Base-by-base conservation (phyloP, 2,113 vertebrate species). In the Gasterosteus nipponicus region DNA sequence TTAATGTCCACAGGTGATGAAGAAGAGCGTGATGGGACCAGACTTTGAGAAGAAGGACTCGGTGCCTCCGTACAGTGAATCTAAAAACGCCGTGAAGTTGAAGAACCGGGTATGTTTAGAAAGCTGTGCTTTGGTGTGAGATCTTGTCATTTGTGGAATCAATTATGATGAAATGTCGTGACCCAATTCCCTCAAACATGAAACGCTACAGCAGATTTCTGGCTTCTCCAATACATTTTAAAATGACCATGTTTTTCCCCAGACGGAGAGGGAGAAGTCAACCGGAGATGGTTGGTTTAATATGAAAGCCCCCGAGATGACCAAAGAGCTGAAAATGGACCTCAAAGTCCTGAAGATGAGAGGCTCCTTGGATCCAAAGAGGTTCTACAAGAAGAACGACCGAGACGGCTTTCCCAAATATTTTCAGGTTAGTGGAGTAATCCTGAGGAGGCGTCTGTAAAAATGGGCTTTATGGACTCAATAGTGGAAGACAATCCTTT, bases 381-480 rank as follows among this genome's bases (percentile, higher is more conserved):
- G 95, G 41, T 99, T 99, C 92, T 99, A 99, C 83, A 99, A 99
- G 93, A 99, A 99, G 91, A 97, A 97, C 5, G 97, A 99, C 82
- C 92, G 97, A 91, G 96, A 97, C 16, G 97, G 97, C 11, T 95
- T 97, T 42, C 96, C 97, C 58, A 99, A 97, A 75, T 98, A 98
- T 74, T 98, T 99, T 73, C 96, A 99, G 97, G 97, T 98, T 77
- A 49, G 90, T 68, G 15, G 51, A 56, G 22, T 26, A 26, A 26
- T n/a, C n/a, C n/a, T n/a, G n/a, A n/a, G n/a, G n/a, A n/a, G n/a
- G n/a, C n/a, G n/a, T 44, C 42, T 51, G 49, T 19, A n/a, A 51
- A 51, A 51, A 51, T 51, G n/a, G n/a, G 4, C 49, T 19, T 8
- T n/a, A 46, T 46, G 46, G 49, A 22, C 49, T n/a, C 19, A 19